Evolutionary conservation across 2,888 invertebrate species (phyloP), one percentile per base, ranked within the genome.

Genomic region (Mylabris sibirica): DNA sequence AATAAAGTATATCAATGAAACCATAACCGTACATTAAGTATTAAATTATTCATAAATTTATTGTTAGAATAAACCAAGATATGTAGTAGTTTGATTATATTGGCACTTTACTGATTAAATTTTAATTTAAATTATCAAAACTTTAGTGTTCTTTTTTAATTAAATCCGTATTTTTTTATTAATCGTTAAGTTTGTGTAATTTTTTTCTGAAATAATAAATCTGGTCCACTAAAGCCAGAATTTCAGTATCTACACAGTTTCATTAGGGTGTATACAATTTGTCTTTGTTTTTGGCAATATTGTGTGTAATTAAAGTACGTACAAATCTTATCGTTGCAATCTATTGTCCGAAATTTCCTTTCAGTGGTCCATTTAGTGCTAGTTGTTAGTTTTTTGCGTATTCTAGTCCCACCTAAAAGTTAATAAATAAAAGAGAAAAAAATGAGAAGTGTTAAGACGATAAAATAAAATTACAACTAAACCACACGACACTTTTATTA

Each of bases 321-420:
- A 72, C 72, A 72, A 68, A 67, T 70, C 64, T 66, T 70, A 69
- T 66, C 66, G 66, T 72, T 67, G 59, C 65, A 67, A 67, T 64
- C 67, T 65, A 68, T 24, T 59, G 63, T 65, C 59, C 63, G 59
- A 60, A 66, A 57, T 53, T 64, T 44, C 34, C 64, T 67, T n/a
- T 64, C 53, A 22, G 66, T 49, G 22, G 69, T 59, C 70, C 70
- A 71, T 68, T 67, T 69, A 64, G 61, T 66, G 64, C 61, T 68
- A 69, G 24, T 66, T 63, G 66, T 62, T n/a, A 53, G 34, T 14
- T 59, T 57, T 26, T 59, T 59, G 22, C 59, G 22, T 11, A 26
- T 6, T 30, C 22, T 44, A 68, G 68, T 71, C 44, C 71, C 64
- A 66, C 73, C 73, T 73, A 73, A 66, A 73, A 73, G 61, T 70